Conservation (phyloP, 1,140 invertebrate genomes). For the Panonychus citri region DNA sequence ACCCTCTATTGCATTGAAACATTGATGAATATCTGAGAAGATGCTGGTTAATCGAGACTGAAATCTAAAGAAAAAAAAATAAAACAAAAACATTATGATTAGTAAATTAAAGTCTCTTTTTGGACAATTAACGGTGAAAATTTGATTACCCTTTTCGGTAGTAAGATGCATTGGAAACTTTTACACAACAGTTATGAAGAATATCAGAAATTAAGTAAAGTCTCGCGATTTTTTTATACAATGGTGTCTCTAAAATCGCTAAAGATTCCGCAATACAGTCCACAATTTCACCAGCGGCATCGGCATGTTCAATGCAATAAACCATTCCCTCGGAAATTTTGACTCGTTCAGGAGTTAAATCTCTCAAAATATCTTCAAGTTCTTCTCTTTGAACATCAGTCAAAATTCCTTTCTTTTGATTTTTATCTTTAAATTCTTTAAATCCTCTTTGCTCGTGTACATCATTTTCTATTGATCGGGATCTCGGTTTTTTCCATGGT, state of each 20-base stretch:
- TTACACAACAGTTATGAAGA: conserved; percentile 83
- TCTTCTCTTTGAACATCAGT: conserved; percentile 67
- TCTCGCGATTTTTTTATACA: conserved; percentile 73
- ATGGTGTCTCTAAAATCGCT: conserved; percentile 47
- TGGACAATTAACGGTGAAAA: background rate
- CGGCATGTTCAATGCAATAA: conserved; percentile 94
- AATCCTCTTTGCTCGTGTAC: conserved; percentile 14
- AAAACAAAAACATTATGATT: background rate
- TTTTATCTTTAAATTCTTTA: conserved; percentile 10
- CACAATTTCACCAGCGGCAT: conserved; percentile 84
- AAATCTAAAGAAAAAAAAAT: conserved; percentile 35
- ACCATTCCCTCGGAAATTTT: conserved; percentile 87
- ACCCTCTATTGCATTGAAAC: conserved; percentile 54
- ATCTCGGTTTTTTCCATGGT: background rate
- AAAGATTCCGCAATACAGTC: conserved; percentile 68
- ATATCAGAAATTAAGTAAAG: conserved; percentile 92
- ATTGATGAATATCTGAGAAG: conserved; percentile 54
- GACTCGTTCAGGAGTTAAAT: conserved; percentile 56
- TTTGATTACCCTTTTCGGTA: conserved; percentile 59
- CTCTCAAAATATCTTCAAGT: conserved; percentile 69
- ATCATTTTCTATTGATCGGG: background rate
- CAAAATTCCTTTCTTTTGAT: conserved; percentile 38
- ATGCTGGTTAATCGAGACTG: conserved; percentile 62
- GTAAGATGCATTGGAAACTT: conserved; percentile 88
- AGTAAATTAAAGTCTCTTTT: background rate